These are phyloP conservation scores for Lasiommata megera DNA, from an alignment of 2,888 invertebrate genomes.

Conservation along the genomic window DNA sequence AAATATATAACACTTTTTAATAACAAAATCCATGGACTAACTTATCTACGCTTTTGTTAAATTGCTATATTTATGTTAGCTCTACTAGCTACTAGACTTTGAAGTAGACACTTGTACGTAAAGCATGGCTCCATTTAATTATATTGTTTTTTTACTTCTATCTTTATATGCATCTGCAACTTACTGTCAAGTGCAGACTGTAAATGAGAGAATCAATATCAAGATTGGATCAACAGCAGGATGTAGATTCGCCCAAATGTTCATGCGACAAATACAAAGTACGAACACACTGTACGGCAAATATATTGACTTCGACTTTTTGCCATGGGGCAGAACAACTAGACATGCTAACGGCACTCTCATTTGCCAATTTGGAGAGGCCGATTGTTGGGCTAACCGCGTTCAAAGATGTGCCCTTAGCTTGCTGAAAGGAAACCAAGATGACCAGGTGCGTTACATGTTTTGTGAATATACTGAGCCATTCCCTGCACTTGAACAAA, in stretches of 20 bases:
- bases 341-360: neutral
- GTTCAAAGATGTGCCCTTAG: constrained; percentile 62
- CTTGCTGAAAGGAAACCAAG: constrained; percentile 49
- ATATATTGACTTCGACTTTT: neutral
- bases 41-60: neutral
- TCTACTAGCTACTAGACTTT: too few species aligned
- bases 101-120: neutral
- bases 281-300: neutral
- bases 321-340: neutral
- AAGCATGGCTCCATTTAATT: neutral
- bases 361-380: constrained; percentile 51
- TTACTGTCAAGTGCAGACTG: neutral
- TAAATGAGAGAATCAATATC: neutral
- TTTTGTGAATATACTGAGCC: constrained; percentile 58
- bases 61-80: neutral
- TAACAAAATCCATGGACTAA: neutral
- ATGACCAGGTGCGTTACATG: constrained; percentile 60
- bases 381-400: constrained; percentile 69
- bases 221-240: constrained; percentile 58
- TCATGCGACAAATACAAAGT: neutral
- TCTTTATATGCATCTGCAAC: neutral
- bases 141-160: neutral
- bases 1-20: neutral
- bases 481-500: constrained; percentile 42
- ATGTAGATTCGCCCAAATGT: constrained; percentile 36